Evolutionary conservation across 1,140 invertebrate genomes (phyloP).

Genomic region (Drosophila insularis): DNA sequence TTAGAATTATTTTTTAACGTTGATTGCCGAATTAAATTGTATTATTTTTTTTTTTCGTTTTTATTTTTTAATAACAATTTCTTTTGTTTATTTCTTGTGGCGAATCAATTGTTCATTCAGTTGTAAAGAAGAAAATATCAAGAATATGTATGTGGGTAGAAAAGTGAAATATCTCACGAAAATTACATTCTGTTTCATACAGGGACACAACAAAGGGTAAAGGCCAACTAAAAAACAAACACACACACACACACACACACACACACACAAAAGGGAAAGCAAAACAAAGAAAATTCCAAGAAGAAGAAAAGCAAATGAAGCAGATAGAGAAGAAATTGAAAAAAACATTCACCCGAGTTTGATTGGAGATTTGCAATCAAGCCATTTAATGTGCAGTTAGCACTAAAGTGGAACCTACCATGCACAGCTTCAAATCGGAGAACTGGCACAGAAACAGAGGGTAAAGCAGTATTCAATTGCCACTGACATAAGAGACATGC

Average conservation of each 20-base stretch:
- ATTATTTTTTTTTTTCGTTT: background rate
- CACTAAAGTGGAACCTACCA: slow-evolving; percentile 53
- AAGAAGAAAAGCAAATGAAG: slow-evolving; percentile 3
- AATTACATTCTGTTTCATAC: slow-evolving; percentile 58
- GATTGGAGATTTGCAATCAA: slow-evolving; percentile 68
- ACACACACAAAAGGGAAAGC: slow-evolving; percentile 28
- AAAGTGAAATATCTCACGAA: slow-evolving; percentile 55
- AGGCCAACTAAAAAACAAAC: background rate
- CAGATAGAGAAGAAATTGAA: slow-evolving; percentile 4
- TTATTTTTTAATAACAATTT: no score
- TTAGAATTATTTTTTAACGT: no score
- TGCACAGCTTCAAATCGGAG: slow-evolving; percentile 21
- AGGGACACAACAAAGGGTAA: slow-evolving; percentile 28
- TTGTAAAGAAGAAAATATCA: slow-evolving; percentile 36
- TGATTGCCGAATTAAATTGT: no score
- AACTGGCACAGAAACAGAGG: slow-evolving; percentile 8
- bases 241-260: background rate
- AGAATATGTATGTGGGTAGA: slow-evolving; percentile 10
- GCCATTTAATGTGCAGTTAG: slow-evolving; percentile 74
- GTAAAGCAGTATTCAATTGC: slow-evolving; percentile 67
- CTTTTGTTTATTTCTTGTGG: background rate
- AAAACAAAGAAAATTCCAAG: slow-evolving; percentile 42
- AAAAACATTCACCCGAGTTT: slow-evolving; percentile 45
- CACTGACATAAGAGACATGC: slow-evolving; percentile 50
- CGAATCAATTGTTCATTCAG: slow-evolving; percentile 50